phyloP scores from a whole-genome alignment of 2,888 invertebrate species.

The Octodonta nipae region DNA sequence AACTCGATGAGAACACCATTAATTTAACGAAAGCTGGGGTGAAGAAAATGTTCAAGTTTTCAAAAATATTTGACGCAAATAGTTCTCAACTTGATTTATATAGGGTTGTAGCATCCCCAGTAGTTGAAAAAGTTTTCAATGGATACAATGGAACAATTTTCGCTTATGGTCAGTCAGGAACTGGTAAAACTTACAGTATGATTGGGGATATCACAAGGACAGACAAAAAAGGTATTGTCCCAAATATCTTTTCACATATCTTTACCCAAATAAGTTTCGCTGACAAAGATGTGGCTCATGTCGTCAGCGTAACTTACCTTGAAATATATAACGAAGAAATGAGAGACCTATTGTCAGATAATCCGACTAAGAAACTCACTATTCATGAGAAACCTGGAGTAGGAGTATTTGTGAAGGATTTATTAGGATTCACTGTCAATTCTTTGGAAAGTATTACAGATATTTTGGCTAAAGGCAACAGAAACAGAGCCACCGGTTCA shows the following conservation, averaged over 20 bases:
- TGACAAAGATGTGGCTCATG: conserved; percentile 60
- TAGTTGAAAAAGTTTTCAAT: conserved; percentile 83
- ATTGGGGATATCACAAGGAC: conserved; percentile 74
- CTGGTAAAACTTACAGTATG: conserved; percentile 97
- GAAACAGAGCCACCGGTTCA: conserved; percentile 61
- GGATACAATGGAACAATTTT: conserved; percentile 89
- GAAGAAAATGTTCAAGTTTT: conserved; percentile 78
- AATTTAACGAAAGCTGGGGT: conserved; percentile 56
- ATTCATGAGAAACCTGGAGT: conserved; percentile 88
- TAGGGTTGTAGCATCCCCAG: conserved; percentile 82
- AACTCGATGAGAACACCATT: conserved; percentile 52
- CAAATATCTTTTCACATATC: conserved; percentile 94
- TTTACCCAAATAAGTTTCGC: conserved; percentile 91
- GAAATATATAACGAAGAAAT: conserved; percentile 98
- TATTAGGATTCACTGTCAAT: conserved; percentile 87
- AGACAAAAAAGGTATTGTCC: conserved; percentile 84
- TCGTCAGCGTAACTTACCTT: conserved; percentile 88
- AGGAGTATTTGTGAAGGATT: conserved; percentile 90
- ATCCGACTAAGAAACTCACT: conserved; percentile 55
- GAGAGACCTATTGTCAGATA: conserved; percentile 65
- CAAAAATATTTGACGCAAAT: conserved; percentile 73
- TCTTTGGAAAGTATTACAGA: conserved; percentile 89
- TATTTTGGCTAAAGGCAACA: conserved; percentile 87
- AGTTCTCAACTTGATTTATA: conserved; percentile 83
- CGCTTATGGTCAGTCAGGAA: conserved; percentile 81